Base-by-base conservation (phyloP, 2,797 vertebrate species). In the Oophaga sylvatica region DNA sequence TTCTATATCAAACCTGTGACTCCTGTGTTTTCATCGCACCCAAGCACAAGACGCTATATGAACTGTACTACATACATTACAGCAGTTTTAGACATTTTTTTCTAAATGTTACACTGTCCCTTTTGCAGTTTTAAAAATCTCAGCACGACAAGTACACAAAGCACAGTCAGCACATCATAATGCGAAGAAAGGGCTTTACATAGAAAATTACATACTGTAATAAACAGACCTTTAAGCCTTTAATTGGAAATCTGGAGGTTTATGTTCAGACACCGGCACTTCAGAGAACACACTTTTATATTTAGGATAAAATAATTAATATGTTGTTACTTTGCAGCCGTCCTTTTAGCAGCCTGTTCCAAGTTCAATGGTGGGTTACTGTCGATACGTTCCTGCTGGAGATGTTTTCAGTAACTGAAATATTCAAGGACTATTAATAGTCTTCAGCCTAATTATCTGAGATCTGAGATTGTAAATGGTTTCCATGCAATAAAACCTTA, bases 121-220 rank as follows among this genome's bases (percentile, higher is more conserved):
- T 77, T 82, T 70, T 70, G 12, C 81, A 70, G 81, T 9, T 82
- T 56, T 77, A n/a, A 53, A 56, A 16, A 56, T 77, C 75, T 56
- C 75, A 77, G 45, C 75, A 26, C 8, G 75, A 56, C 75, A 77
- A 56, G 17, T 26, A 26, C 53, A 22, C 20, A 77, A 53, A 77
- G 75, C 75, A 77, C 75, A 77, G 75, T 56, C n/a, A 56, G 75
- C 75, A 53, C 75, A 77, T 77, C 75, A 77, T 56, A 77, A 77
- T 56, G 75, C 0, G 48, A 53, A 77, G 48, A 77, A 77, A 56
- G 8, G 45, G 45, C 75, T 77, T 56, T 48, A 56, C n/a, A 77
- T 41, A 65, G 60, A 57, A 81, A 81, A 81, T 81, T 17, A 81
- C 80, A 45, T 63, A 81, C 53, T 68, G 62, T 26, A 59, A 67